Conservation (phyloP, 2,797 vertebrate species). For the Sebastes minor region DNA sequence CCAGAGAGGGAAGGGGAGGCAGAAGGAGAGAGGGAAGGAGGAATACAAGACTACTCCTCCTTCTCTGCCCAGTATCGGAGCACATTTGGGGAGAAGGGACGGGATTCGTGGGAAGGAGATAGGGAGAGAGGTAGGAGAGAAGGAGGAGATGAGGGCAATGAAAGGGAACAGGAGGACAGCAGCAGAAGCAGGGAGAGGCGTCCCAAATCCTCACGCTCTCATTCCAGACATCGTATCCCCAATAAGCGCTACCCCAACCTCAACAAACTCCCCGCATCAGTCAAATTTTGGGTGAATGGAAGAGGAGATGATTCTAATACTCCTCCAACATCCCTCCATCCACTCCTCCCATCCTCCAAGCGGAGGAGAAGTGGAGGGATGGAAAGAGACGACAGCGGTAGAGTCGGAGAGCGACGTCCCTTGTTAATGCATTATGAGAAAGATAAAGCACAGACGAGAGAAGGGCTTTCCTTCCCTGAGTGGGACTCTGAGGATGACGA, state of each 20-base stretch:
- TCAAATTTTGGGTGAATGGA: constrained; percentile 85
- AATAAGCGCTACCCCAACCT: constrained; percentile 84
- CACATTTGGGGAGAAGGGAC: constrained; percentile 81
- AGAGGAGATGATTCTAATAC: constrained; percentile 74
- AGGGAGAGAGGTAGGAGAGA: constrained; percentile 77
- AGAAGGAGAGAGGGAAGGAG: constrained; percentile 79
- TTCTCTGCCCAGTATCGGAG: constrained; percentile 80
- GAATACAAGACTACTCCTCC: constrained; percentile 79
- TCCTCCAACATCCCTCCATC: constrained; percentile 79
- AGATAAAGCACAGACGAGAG: constrained; percentile 82
- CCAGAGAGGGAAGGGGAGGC: constrained; percentile 79
- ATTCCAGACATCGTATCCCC: constrained; percentile 71
- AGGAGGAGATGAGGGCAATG: constrained; percentile 70
- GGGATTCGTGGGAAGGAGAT: constrained; percentile 83
- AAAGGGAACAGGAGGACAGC: constrained; percentile 80
- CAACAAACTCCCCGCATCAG: constrained; percentile 84
- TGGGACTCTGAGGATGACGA: constrained; percentile 84
- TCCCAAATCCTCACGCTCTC: constrained; percentile 75
- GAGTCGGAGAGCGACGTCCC: constrained; percentile 80
- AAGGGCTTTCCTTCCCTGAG: constrained; percentile 84
- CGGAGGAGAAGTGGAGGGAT: constrained; percentile 77
- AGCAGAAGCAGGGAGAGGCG: constrained; percentile 77
- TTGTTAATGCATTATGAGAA: constrained; percentile 84
- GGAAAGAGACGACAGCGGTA: constrained; percentile 74
- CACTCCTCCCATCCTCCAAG: constrained; percentile 79